A percentile compares a stretch with the other conserved stretches of the same genome.
phyloP scores from a whole-genome alignment of 2,797 vertebrate genomes.

The Gephyroberyx darwinii region DNA sequence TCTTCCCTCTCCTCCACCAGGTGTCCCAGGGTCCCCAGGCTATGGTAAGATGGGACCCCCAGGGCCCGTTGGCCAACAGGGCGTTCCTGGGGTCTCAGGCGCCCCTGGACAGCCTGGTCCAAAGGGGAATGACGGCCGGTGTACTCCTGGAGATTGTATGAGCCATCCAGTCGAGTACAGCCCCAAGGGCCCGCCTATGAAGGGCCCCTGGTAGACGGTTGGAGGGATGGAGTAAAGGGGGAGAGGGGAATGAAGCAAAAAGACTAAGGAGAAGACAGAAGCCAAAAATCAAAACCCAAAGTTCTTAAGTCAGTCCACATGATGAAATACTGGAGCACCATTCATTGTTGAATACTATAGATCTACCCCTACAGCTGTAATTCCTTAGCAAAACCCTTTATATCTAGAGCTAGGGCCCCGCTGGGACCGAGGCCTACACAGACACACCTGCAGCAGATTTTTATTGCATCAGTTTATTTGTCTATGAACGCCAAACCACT shows the following conservation, averaged over 20 bases:
- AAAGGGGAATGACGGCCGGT: conserved; percentile 90
- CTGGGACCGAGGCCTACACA: conserved; percentile 53
- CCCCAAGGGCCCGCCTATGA: conserved; percentile 86
- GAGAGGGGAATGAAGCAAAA: conserved; percentile 42
- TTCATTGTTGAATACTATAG: conserved; percentile 41
- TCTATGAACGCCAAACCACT: conserved; percentile 33
- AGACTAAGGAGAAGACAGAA: conserved; percentile 48
- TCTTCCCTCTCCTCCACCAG: conserved; percentile 66
- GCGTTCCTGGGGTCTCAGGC: conserved; percentile 92
- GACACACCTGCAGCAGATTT: conserved; percentile 45
- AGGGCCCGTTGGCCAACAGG: conserved; percentile 93
- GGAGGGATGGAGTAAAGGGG: conserved; percentile 17
- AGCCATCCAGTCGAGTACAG: conserved; percentile 89
- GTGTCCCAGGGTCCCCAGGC: conserved; percentile 90
- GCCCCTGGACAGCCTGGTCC: conserved; percentile 84
- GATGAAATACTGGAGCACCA: conserved; percentile 46
- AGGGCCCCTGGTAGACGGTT: conserved; percentile 86
- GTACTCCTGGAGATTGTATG: conserved; percentile 92
- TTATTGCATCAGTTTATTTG: conserved; percentile 43
- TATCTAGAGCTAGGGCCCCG: conserved; percentile 34
- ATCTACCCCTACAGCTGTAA: conserved; percentile 29
- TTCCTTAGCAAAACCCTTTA: conserved; percentile 29
- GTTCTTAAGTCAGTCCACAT: no score
- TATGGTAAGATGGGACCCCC: conserved; percentile 94
- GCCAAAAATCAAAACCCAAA: conserved; percentile 54